Percentiles rank a stretch among this genome's conserved stretches.
Conservation (phyloP, 2,113 vertebrate genomes). For the Upupa epops region DNA sequence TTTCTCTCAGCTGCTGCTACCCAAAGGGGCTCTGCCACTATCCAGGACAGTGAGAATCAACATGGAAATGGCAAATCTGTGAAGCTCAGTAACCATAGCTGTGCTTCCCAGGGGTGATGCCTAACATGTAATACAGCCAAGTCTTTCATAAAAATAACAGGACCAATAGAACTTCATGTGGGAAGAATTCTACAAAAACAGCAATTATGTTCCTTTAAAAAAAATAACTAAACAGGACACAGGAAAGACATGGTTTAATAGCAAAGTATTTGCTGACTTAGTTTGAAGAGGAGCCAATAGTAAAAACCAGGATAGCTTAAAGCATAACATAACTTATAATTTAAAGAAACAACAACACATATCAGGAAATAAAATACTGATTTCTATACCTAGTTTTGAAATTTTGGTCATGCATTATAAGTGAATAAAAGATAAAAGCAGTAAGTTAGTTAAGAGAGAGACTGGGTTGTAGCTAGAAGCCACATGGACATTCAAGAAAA, state of each 20-base stretch:
- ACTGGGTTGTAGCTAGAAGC: background rate
- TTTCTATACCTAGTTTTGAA: background rate
- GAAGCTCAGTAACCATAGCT: background rate
- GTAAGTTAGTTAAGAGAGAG: background rate
- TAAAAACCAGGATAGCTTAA: constrained; percentile 71
- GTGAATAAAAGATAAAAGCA: background rate
- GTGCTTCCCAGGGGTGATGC: background rate
- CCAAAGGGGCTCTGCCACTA: background rate
- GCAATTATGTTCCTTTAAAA: constrained; percentile 54
- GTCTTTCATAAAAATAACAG: constrained; percentile 2
- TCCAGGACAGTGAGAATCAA: background rate
- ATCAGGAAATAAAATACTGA: background rate
- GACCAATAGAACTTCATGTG: constrained; percentile 1
- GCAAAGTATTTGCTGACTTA: constrained; percentile 85
- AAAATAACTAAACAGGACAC: constrained; percentile 53
- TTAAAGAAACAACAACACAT: background rate
- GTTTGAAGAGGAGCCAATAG: constrained; percentile 78
- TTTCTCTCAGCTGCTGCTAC: background rate
- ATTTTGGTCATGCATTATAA: background rate
- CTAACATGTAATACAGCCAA: background rate
- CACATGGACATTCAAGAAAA: background rate
- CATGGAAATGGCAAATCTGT: background rate
- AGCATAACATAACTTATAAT: background rate
- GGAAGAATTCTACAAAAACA: constrained; percentile 63
- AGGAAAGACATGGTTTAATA: constrained; percentile 65